Base-by-base conservation (phyloP, 2,797 vertebrate species). In the Chromis chromis region DNA sequence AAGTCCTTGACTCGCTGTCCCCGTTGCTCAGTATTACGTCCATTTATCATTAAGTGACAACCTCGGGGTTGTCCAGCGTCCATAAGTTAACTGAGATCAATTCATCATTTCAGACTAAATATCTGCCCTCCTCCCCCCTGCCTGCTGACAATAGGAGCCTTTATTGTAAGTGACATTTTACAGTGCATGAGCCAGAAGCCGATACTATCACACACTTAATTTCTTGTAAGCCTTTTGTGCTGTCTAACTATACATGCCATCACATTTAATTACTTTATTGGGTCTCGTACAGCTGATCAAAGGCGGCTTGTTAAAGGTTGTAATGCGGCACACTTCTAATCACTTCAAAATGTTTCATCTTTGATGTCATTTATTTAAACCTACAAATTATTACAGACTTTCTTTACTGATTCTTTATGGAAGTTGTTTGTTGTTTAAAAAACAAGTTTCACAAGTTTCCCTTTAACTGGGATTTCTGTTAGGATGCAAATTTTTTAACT, bases 11-110 rank as follows among this genome's bases (percentile, higher is more conserved):
- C 78, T 82, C 49, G 57, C 62, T 79, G 75, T 89, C 79, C 76
- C 74, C 0, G 17, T 63, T 78, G 78, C 72, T 83, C 79, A 71
- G 48, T 54, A 69, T 81, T 70, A 58, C 19, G 0, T 81, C 83
- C 75, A 90, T 92, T 90, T 78, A 89, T 90, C 89, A 88, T 83
- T 59, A 82, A 71, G 56, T 85, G 86, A 85, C 83, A 87, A 76
- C 84, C 78, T 79, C 74, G 76, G 76, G 75, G 78, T 73, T 85
- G 82, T 87, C 78, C 78, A 49, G 74, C 25, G 16, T 84, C 82
- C 74, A 79, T 83, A 89, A 84, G 76, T 82, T 78, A 87, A 86
- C 78, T 40, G 39, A 70, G 78, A 86, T 89, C 85, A 82, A 89
- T 90, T 83, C 68, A 89, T 92, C 85, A 90, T 82, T 70, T 80